These are phyloP conservation scores for Notocelia uddmanniana DNA, from an alignment of 2,888 invertebrate genomes.

Conservation along the genomic window DNA sequence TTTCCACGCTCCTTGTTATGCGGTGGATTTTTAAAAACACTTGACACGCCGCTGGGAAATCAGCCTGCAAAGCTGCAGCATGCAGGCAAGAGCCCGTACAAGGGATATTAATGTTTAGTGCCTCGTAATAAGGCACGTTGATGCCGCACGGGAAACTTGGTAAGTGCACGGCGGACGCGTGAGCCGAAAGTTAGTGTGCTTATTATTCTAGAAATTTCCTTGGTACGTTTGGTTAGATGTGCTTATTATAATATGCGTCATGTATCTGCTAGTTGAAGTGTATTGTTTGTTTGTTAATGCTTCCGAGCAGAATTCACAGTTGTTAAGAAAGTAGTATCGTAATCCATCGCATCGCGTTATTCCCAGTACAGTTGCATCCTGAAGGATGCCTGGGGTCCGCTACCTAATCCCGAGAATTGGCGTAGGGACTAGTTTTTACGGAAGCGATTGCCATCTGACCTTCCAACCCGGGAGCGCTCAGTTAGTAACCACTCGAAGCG, in stretches of 20 bases:
- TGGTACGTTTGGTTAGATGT: constrained; percentile 21
- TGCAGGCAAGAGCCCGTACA: constrained; percentile 55
- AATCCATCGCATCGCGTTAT: too few species aligned
- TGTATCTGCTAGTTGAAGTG: background rate
- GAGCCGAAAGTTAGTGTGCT: constrained; percentile 41
- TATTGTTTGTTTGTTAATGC: background rate
- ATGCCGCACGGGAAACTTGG: constrained; percentile 49
- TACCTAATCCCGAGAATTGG: too few species aligned
- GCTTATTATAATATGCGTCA: constrained; percentile 7
- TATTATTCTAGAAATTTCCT: constrained; percentile 35
- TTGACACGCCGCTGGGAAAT: constrained; percentile 79
- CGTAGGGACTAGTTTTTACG: too few species aligned
- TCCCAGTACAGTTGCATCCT: too few species aligned
- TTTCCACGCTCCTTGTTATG: constrained; percentile 72
- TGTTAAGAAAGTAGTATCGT: too few species aligned
- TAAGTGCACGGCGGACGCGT: constrained; percentile 52
- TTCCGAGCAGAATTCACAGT: too few species aligned
- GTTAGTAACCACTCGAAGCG: too few species aligned
- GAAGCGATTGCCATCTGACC: too few species aligned
- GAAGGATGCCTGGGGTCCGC: too few species aligned
- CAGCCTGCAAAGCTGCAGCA: constrained; percentile 68
- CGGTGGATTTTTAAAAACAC: constrained; percentile 76
- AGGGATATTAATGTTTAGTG: constrained; percentile 64
- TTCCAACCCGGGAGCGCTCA: too few species aligned
- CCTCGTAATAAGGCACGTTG: constrained; percentile 47